Base-by-base conservation (phyloP, 53 echinoderm and acorn worm species). In the Patiria pectinifera region DNA sequence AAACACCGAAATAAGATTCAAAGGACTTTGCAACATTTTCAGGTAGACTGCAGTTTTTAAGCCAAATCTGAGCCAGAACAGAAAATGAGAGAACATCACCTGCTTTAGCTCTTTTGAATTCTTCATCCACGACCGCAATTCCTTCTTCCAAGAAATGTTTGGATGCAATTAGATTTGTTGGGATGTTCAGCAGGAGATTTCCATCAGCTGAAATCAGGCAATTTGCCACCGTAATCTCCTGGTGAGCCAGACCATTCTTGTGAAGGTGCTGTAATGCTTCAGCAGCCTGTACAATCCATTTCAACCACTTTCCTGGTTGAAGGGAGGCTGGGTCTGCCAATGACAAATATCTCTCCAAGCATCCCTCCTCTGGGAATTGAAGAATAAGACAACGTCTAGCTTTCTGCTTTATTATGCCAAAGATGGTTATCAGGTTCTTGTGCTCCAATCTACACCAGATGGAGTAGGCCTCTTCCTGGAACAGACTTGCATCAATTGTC, bases 401-500 rank as follows among this genome's bases (percentile, higher is more conserved):
- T 23, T 53, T 1, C 48, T 48, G 3, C 59, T 53, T 58, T n/a
- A 82, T 9, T 58, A 82, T n/a, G 2, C 82, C 82, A 82, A 82
- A 10, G 15, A 82, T 45, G 24, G 18, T 19, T 59, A 82, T 59
- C 13, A 82, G 59, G 23, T n/a, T 59, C 23, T 22, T 59, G 13
- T 82, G 82, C 59, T 82, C 21, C 59, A 58, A 45, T 19, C 22
- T 4, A 9, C 19, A n/a, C 82, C 81, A 81, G 53, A 21, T 2
- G 19, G 22, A 82, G 12, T 82, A 82, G 5, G 81, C 81, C 26
- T 48, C 81, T 48, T 82, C 82, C 53, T 82, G 53, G 15, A 58
- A 82, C 13, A 6, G 59, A 21, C 15, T 82, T 59, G 19, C 4
- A 10, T 13, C 59, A 11, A 82, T 59, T 22, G 47, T 18, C 81